Percentiles rank a stretch among this genome's conserved stretches.
phyloP scores from a whole-genome alignment of 1,140 invertebrate genomes.

The Listronotus bonariensis region DNA sequence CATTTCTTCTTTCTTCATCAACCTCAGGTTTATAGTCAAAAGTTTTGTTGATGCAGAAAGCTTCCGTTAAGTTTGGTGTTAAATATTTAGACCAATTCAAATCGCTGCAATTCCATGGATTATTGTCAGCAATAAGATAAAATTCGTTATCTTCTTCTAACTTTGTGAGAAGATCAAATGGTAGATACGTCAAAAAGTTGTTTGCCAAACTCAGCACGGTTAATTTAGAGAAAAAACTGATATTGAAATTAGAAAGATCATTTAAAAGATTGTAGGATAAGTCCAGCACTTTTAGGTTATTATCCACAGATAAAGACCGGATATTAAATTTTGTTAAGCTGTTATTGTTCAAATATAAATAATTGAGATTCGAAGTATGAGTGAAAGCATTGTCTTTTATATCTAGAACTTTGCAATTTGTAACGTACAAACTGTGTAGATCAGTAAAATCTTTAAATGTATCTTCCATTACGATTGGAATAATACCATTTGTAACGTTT shows the following conservation, averaged over 20 bases:
- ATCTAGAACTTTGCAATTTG: constrained; percentile 3
- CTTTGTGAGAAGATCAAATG: constrained; percentile 22
- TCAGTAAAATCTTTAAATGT: constrained; percentile 22
- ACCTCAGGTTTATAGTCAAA: neutral
- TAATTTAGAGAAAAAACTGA: constrained; percentile 19
- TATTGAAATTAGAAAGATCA: constrained; percentile 30
- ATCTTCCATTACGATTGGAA: constrained; percentile 5
- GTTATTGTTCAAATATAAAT: constrained; percentile 35
- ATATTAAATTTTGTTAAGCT: constrained; percentile 24
- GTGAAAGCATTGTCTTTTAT: constrained; percentile 29
- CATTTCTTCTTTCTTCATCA: neutral
- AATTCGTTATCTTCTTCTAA: constrained; percentile 28
- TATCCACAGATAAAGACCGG: constrained; percentile 1
- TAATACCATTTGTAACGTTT: constrained; percentile 7
- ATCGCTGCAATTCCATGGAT: constrained; percentile 37
- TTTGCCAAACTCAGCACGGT: constrained; percentile 29
- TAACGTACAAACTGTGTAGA: constrained; percentile 18
- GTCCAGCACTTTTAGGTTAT: constrained; percentile 24
- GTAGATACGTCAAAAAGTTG: constrained; percentile 29
- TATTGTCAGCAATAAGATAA: constrained; percentile 29
- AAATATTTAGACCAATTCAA: constrained; percentile 28
- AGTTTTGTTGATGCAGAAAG: constrained; percentile 24
- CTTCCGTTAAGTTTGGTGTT: constrained; percentile 10
- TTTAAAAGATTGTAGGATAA: constrained; percentile 30
- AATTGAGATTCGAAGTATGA: constrained; percentile 1